These are phyloP conservation scores for Glyphotaelius pellucidus DNA, from an alignment of 2,888 invertebrate genomes.

Conservation along the genomic window DNA sequence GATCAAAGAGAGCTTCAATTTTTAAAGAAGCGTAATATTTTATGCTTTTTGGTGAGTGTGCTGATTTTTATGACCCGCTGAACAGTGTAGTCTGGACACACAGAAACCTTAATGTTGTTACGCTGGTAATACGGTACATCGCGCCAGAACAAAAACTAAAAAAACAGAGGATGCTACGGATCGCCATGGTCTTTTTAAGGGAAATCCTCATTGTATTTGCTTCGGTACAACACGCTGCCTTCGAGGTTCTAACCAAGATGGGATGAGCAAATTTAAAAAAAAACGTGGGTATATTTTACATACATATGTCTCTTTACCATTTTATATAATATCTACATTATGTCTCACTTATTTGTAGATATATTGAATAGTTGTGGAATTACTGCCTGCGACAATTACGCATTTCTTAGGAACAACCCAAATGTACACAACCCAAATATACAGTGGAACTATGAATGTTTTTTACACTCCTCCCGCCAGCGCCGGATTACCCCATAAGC, in stretches of 20 bases:
- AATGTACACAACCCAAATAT: not conserved
- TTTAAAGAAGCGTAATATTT: not conserved
- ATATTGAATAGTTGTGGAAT: too few relatives aligned
- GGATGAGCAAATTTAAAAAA: not conserved
- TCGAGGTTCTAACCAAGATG: not conserved
- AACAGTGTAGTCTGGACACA: not conserved
- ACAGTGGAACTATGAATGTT: not conserved
- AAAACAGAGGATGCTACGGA: constrained; percentile 50
- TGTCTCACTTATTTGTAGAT: too few relatives aligned
- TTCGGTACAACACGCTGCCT: constrained; percentile 23
- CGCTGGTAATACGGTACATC: constrained; percentile 52
- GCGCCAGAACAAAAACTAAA: constrained; percentile 50
- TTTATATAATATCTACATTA: too few relatives aligned
- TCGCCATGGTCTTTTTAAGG: constrained; percentile 59
- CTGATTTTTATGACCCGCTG: not conserved
- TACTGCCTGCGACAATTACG: not conserved
- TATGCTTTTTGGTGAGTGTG: not conserved
- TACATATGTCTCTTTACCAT: too few relatives aligned
- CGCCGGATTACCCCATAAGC: too few relatives aligned
- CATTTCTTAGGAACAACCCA: not conserved
- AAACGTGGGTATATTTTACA: not conserved
- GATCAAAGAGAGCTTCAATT: not conserved
- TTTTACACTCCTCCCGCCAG: too few relatives aligned
- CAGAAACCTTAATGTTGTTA: constrained; percentile 30
- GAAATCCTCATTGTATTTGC: constrained; percentile 60